Base-by-base conservation (phyloP, 2,888 invertebrate species). In the Euphydryas editha region DNA sequence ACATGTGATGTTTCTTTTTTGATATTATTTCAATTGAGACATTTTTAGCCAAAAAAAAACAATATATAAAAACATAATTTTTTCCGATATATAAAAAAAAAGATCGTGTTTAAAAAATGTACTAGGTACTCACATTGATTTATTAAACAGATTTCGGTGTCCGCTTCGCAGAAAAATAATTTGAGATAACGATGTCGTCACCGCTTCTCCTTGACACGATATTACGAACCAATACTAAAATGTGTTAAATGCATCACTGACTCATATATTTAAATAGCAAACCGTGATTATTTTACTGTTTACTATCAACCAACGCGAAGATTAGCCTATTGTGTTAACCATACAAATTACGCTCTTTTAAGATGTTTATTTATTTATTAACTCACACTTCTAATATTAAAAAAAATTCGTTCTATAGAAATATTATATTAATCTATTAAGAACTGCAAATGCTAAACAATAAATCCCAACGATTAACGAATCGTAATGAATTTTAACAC, bases 201-300 rank as follows among this genome's bases (percentile, higher is more conserved):
- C 75, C 76, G 78, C 67, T 66, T 81, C 72, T 78, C 86, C 88
- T 87, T 87, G 86, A 79, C 85, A 83, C 85, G 78, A 81, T 81
- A 86, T 82, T 81, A 82, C 76, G 75, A 80, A 76, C 79, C 67
- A 68, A 72, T 73, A 74, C 66, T 77, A 78, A 81, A 79, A 68
- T 71, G 74, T 76, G 80, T 75, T 77, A 80, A 76, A 80, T 76
- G 72, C 77, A 73, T 72, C 78, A 80, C 73, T 81, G 84, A 84
- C 78, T 81, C 79, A 80, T 70, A 78, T 78, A 79, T 78, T 80
- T 79, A 78, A 77, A 75, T 75, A 75, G 69, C 70, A 67, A 68
- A 42, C 69, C 67, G 71, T 64, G 64, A 71, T 74, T 75, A 75
- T 72, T 74, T 73, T 72, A 73, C 69, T 61, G 71, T 70, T 63